Percentiles rank a stretch among this genome's conserved stretches.
Conservation (phyloP, 2,113 vertebrate genomes). For the Sturnus vulgaris region DNA sequence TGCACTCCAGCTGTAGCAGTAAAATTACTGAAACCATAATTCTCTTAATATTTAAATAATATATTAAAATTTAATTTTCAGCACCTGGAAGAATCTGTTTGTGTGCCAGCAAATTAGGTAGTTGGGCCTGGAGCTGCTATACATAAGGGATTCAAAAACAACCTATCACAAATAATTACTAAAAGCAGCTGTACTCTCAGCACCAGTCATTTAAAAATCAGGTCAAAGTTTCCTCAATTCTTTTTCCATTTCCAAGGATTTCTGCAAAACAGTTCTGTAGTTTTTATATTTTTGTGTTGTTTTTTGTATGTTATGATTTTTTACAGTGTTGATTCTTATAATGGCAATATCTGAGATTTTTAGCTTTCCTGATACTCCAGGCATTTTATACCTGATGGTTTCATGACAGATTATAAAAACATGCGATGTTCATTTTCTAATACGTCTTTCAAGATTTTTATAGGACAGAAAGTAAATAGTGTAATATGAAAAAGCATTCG, state of each 20-base stretch:
- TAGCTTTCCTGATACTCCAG: not conserved
- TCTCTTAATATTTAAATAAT: constrained; percentile 91
- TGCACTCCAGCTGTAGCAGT: constrained; percentile 76
- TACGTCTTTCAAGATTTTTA: not conserved
- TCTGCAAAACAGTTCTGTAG: not conserved
- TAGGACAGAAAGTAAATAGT: not conserved
- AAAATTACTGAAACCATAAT: constrained; percentile 79
- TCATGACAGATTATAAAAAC: not conserved
- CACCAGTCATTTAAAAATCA: constrained; percentile 73
- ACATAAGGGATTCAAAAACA: constrained; percentile 79
- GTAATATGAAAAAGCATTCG: not conserved
- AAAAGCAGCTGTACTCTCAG: constrained; percentile 72
- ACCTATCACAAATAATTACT: constrained; percentile 83
- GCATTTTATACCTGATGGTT: not conserved
- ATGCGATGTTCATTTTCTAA: not conserved
- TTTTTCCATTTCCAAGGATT: constrained; percentile 59
- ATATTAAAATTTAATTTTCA: constrained; percentile 90
- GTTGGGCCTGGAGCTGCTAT: constrained; percentile 73
- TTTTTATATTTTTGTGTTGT: not conserved
- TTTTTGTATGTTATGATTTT: not conserved
- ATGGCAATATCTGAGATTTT: not conserved
- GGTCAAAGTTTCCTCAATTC: constrained; percentile 73
- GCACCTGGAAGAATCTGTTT: constrained; percentile 85
- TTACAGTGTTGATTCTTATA: not conserved
- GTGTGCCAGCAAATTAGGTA: constrained; percentile 79